Percentiles rank a stretch among this genome's conserved stretches.
Conservation (phyloP, 2,888 invertebrate genomes). For the Gymnosoma rotundatum region DNA sequence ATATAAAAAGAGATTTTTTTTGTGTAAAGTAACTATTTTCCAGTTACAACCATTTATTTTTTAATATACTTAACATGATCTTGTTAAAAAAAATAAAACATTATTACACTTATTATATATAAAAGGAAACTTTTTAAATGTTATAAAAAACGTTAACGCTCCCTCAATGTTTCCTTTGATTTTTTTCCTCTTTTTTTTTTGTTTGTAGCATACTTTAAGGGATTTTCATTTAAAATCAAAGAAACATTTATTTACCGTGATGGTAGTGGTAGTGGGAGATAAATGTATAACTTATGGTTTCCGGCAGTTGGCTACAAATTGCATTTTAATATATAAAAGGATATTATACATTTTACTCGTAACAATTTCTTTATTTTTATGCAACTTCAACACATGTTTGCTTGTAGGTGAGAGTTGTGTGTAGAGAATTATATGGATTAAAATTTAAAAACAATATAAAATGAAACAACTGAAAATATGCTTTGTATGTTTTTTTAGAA, state of each 20-base stretch:
- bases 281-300: conserved; percentile 66
- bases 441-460: not conserved
- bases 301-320: conserved; percentile 69
- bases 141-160: conserved; percentile 51
- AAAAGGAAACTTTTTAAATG: conserved; percentile 29
- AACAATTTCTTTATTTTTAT: conserved; percentile 3
- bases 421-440: not conserved
- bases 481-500: too few species aligned
- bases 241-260: not conserved
- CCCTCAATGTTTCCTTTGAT: conserved; percentile 28
- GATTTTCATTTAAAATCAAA: not conserved
- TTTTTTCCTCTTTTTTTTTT: not conserved
- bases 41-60: conserved; percentile 63
- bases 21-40: conserved; percentile 51
- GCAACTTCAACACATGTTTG: conserved; percentile 3
- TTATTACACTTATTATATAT: conserved; percentile 15
- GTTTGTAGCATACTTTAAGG: conserved; percentile 33
- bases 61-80: conserved; percentile 67
- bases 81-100: conserved; percentile 48
- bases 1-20: not conserved
- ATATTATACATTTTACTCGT: conserved; percentile 60
- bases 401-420: not conserved
- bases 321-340: conserved; percentile 64
- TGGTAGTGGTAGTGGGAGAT: conserved; percentile 29
- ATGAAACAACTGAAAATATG: not conserved